phyloP scores from a whole-genome alignment of 1,140 invertebrate species.

The Lysiphlebus fabarum region DNA sequence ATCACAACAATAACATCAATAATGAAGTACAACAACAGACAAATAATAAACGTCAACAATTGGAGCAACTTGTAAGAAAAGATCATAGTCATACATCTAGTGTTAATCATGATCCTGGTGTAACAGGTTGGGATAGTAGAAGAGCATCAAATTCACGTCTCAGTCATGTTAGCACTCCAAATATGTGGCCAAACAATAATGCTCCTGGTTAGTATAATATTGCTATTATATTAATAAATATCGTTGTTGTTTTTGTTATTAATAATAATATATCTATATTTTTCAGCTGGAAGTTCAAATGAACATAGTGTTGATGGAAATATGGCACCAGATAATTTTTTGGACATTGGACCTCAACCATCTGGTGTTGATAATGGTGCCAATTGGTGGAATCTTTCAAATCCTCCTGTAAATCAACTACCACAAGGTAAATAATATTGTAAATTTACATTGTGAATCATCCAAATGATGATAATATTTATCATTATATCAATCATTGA shows the following conservation, averaged over 20 bases:
- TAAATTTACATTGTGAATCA: slow-evolving; percentile 15
- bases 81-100: slow-evolving; percentile 39
- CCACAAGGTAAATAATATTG: slow-evolving; percentile 34
- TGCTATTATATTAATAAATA: slow-evolving; percentile 9
- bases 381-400: slow-evolving; percentile 40
- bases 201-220: slow-evolving; percentile 35
- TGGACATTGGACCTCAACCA: slow-evolving; percentile 40
- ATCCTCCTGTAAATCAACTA: slow-evolving; percentile 33
- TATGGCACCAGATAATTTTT: slow-evolving; percentile 40
- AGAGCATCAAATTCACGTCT: slow-evolving; percentile 39
- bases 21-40: not conserved
- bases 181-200: slow-evolving; percentile 37
- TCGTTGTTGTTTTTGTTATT: not conserved
- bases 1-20: slow-evolving; percentile 13
- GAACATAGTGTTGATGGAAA: slow-evolving; percentile 38
- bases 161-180: slow-evolving; percentile 42
- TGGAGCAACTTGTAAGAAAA: slow-evolving; percentile 48
- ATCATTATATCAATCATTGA: too few relatives aligned
- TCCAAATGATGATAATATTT: too few relatives aligned
- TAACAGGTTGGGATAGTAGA: slow-evolving; percentile 36
- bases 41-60: slow-evolving; percentile 41
- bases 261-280: not conserved
- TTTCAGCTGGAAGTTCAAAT: slow-evolving; percentile 31
- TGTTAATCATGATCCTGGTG: slow-evolving; percentile 39
- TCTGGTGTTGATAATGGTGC: slow-evolving; percentile 36